Evolutionary conservation across 2,888 invertebrate genomes (phyloP).

Genomic region (Drosophila phalerata): DNA sequence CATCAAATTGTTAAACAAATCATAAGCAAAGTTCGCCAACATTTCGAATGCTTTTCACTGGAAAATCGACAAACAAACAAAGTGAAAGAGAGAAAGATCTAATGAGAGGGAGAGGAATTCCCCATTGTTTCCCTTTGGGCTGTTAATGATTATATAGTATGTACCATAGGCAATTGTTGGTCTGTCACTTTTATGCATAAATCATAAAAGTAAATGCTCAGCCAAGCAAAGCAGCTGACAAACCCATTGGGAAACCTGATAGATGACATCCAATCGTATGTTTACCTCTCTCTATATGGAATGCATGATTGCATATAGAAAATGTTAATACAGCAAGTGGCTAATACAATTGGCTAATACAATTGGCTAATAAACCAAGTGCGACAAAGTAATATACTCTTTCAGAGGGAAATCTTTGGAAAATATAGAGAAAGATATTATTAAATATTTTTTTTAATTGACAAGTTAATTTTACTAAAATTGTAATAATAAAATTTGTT

Average conservation of each 20-base stretch:
- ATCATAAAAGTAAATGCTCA: conserved; percentile 52
- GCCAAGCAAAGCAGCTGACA: conserved; percentile 65
- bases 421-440: background rate
- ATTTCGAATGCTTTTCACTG: conserved; percentile 27
- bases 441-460: too few species aligned
- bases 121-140: conserved; percentile 50
- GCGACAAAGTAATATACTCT: conserved; percentile 20
- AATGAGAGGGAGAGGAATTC: conserved; percentile 10
- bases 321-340: conserved; percentile 60
- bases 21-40: conserved; percentile 41
- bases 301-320: conserved; percentile 72
- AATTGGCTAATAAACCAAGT: background rate
- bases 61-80: conserved; percentile 20
- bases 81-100: conserved; percentile 6
- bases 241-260: conserved; percentile 56
- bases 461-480: too few species aligned
- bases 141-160: conserved; percentile 66
- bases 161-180: conserved; percentile 34
- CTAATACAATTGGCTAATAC: conserved; percentile 32
- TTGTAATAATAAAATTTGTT: too few species aligned
- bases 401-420: background rate
- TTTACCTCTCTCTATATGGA: conserved; percentile 41
- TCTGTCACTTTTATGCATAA: conserved; percentile 36
- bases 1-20: conserved; percentile 59
- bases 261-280: conserved; percentile 39